Evolutionary conservation across 1,140 invertebrate genomes (phyloP).

Genomic region (Geopemphigus sp.): DNA sequence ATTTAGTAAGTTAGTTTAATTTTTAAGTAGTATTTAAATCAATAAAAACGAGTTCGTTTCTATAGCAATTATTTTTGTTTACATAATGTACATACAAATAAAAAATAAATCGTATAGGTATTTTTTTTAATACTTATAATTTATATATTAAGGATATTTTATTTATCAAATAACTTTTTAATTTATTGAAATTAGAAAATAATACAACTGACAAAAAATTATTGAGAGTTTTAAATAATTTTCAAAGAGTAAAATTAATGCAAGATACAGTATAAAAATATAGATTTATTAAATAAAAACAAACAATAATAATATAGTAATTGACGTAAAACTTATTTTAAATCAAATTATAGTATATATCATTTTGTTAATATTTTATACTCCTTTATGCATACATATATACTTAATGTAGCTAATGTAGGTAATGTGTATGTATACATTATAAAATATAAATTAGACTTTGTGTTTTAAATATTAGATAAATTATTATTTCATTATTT

Average conservation of each 20-base stretch:
- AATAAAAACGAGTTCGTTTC: constrained; percentile 22
- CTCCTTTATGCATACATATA: not conserved
- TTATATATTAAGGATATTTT: too few species aligned
- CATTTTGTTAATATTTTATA: not conserved
- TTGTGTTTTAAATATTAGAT: not conserved
- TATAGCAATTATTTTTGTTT: constrained; percentile 23
- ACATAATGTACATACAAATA: constrained; percentile 4
- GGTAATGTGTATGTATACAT: not conserved
- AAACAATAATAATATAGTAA: not conserved
- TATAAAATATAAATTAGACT: not conserved
- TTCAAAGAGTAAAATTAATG: not conserved
- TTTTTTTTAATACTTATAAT: too few species aligned
- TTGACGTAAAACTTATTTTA: not conserved
- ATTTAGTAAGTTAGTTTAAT: not conserved
- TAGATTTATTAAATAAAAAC: not conserved
- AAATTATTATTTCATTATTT: not conserved
- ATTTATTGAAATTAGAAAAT: not conserved
- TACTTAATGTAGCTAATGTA: not conserved
- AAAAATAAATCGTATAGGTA: too few species aligned
- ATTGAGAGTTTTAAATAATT: not conserved
- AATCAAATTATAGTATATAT: not conserved
- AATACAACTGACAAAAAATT: not conserved
- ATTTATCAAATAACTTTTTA: not conserved
- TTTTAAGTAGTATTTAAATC: constrained; percentile 25
- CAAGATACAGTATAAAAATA: not conserved